Evolutionary conservation across 2,113 vertebrate species (phyloP), one percentile per base, ranked within the genome.

Genomic region (Lipophrys pholis): DNA sequence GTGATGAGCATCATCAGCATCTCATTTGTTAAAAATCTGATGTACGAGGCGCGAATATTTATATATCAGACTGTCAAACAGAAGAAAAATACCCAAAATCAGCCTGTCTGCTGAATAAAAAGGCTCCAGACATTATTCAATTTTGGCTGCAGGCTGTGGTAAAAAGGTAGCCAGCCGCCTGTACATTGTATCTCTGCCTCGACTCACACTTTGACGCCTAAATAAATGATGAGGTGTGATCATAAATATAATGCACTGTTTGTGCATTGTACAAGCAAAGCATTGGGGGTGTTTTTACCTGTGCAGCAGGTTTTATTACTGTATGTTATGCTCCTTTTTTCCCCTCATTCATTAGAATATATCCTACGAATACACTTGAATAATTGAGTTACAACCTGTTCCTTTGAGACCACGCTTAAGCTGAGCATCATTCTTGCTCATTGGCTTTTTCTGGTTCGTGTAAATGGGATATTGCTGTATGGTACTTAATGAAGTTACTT

Each of bases 121-220:
- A 45, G 62, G 69, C 42, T 69, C 1, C 63, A 77, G 65, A 40
- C 78, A 73, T 84, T 84, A 81, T 58, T 81, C 69, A 62, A 78
- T 35, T 66, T 11, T 3, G 73, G 72, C 85, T 83, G 83, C 76
- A 15, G 82, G 51, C 76, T 77, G 36, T 61, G 73, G 21, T 30
- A 30, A 55, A 6, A 8, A 69, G 68, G 64, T 39, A 60, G 76
- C 76, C 71, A 60, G 76, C 76, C 71, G 52, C 67, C 59, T n/a
- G 36, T 46, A 50, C 63, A 67, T 5, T 38, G 60, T 30, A 53
- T 58, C 45, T 45, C 17, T 63, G 30, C 43, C 69, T 57, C 66
- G 64, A 50, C 65, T 66, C 45, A 53, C 46, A 36, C 50, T 39
- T 39, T 48, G 38, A 38, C 39, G 8, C 54, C 14, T 48, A 36